These are phyloP conservation scores for Pteruthius melanotis DNA, from an alignment of 2,113 vertebrate genomes.

Conservation along the genomic window DNA sequence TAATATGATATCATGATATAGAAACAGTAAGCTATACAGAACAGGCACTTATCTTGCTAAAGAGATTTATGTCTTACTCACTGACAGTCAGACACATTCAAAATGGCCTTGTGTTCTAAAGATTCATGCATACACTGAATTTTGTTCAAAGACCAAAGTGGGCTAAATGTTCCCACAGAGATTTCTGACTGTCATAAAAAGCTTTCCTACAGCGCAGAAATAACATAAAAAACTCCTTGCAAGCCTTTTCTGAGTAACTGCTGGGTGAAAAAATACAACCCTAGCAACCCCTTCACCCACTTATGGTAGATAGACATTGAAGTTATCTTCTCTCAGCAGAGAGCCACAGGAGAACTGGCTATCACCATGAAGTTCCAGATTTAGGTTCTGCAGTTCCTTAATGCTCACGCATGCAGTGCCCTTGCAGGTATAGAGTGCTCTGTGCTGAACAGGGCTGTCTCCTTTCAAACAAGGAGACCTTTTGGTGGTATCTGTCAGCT, in stretches of 20 bases:
- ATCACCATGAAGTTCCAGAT: not conserved
- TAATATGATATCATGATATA: not conserved
- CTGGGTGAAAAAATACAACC: not conserved
- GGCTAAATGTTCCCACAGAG: not conserved
- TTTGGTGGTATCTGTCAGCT: not conserved
- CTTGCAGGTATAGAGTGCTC: rapidly evolving
- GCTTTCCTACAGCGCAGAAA: not conserved
- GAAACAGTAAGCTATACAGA: not conserved
- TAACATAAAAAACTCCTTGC: not conserved
- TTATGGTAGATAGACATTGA: rapidly evolving
- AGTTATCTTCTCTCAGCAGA: not conserved
- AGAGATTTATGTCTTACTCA: not conserved
- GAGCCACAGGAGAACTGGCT: not conserved
- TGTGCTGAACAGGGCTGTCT: not conserved
- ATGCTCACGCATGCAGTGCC: rapidly evolving
- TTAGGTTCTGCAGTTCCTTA: not conserved
- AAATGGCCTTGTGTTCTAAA: not conserved
- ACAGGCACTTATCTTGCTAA: not conserved
- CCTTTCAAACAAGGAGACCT: not conserved
- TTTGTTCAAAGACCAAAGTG: not conserved
- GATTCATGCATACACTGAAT: not conserved
- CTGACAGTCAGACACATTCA: not conserved
- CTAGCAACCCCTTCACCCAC: not conserved
- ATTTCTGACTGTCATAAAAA: not conserved
- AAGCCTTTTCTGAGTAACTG: not conserved